Base-by-base conservation (phyloP, 2,113 vertebrate genomes). In the Glaucomys volans region DNA sequence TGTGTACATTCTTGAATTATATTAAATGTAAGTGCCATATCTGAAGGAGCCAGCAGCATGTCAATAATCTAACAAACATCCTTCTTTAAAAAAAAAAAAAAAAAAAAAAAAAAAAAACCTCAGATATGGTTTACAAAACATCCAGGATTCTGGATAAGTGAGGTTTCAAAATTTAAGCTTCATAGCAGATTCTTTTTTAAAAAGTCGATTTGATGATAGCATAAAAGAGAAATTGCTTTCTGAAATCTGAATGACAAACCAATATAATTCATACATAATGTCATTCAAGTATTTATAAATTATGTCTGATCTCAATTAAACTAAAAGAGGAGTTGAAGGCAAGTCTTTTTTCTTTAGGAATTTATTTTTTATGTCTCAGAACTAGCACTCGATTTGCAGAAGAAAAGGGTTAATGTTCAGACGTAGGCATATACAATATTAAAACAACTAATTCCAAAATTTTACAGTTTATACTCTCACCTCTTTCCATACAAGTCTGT, bases 401-500 rank as follows among this genome's bases (percentile, higher is more conserved):
- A 80, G 44, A 92, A 94, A 69, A 84, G 42, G 13, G 69, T 76
- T 52, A 72, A 50, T 85, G 37, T 24, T 91, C 40, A 92, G n/a
- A 69, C 7, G 82, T 81, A 59, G 17, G 44, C n/a, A 93, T 42
- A 92, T 8, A 77, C 8, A 76, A 52, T 82, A 57, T 90, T 72
- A 84, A 92, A 52, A 62, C 24, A 59, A 32, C 17, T 37, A 94
- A 94, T 76, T 77, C 52, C 62, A 82, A 89, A 83, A 83, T 52
- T 8, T 82, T 87, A 71, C 18, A 87, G 76, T 91, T 59, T 96
- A 54, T n/a, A 11, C 37, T 96, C 96, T 96, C 95, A 99, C 99
- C 99, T 99, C 99, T 99, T 44, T 99, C 99, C 64, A 99, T 95
- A 97, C 99, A 99, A 11, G 99, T 99, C 96, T 99, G 99, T 13